These are phyloP conservation scores for Lepus europaeus DNA, from an alignment of 2,113 vertebrate species.

Conservation along the genomic window DNA sequence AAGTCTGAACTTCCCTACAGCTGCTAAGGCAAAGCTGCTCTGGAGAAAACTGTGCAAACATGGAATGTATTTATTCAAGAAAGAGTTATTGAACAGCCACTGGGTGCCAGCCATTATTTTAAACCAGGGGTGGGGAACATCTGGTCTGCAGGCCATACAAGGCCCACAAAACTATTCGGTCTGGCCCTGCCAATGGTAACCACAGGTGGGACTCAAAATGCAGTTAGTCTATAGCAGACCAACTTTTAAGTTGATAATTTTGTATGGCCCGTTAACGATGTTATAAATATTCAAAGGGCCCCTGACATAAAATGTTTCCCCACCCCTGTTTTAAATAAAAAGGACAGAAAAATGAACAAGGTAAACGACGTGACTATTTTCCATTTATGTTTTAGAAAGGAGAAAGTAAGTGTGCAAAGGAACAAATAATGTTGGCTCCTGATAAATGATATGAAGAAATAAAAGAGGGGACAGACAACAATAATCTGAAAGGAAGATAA, in stretches of 20 bases:
- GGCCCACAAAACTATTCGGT: no score
- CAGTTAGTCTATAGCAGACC: no score
- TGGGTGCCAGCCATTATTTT: constrained; percentile 10
- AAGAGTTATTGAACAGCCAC: neutral
- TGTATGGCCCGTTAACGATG: no score
- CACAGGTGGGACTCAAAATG: no score
- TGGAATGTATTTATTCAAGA: constrained; percentile 7
- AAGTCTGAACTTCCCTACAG: neutral
- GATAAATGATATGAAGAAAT: neutral
- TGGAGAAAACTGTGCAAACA: neutral
- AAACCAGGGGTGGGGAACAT: neutral
- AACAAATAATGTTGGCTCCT: neutral
- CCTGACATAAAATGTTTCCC: no score
- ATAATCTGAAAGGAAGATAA: neutral
- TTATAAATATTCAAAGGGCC: no score
- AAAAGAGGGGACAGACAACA: neutral
- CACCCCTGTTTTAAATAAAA: constrained; percentile 22
- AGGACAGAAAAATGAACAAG: neutral
- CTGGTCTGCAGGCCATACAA: no score
- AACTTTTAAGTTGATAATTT: no score
- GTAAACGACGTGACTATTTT: neutral
- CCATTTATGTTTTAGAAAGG: neutral
- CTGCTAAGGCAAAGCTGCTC: neutral
- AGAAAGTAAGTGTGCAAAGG: neutral
- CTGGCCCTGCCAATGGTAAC: no score